phyloP scores from a whole-genome alignment of 2,113 vertebrate species.

The Campylomormyrus tamandua region DNA sequence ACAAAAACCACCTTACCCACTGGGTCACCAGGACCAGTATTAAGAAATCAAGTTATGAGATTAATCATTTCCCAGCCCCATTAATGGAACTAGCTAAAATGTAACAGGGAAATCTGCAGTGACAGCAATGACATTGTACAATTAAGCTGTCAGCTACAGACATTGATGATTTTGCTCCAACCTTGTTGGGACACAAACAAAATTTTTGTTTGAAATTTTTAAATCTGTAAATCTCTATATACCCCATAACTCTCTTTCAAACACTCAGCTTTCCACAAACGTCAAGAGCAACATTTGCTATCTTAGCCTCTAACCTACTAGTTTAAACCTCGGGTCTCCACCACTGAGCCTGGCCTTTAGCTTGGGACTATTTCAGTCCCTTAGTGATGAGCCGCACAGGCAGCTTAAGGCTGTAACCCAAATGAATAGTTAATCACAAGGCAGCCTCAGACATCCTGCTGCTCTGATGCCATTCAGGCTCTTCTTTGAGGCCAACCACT shows the following conservation, averaged over 20 bases:
- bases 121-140: background rate
- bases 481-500: background rate
- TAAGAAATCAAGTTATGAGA: background rate
- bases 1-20: background rate
- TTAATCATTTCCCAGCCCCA: background rate
- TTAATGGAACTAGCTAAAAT: background rate
- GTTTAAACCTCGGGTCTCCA: background rate
- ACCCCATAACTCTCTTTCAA: background rate
- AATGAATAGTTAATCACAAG: constrained; percentile 4
- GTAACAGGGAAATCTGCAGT: background rate
- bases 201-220: background rate
- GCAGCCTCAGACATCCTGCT: background rate
- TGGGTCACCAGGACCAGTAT: background rate
- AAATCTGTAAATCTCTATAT: background rate
- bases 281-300: background rate
- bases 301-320: background rate
- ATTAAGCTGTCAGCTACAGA: background rate
- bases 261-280: background rate
- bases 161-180: background rate
- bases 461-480: background rate
- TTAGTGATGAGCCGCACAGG: background rate
- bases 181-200: background rate
- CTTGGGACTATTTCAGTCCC: background rate
- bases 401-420: background rate
- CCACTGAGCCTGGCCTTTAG: background rate